phyloP scores from a whole-genome alignment of 2,888 invertebrate genomes.

The Dendrolimus pini region DNA sequence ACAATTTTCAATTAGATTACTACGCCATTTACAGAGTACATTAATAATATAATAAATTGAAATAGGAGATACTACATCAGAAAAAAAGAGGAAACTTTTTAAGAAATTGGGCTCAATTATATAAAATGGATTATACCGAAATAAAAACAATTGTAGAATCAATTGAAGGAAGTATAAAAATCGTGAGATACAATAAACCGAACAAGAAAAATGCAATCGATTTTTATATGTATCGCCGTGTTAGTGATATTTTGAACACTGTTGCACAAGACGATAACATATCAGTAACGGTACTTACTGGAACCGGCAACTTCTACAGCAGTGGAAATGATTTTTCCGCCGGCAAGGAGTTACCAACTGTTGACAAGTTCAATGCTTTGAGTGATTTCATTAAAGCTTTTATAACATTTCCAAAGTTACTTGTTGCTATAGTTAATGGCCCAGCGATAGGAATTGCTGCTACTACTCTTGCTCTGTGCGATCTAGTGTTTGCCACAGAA shows the following conservation, averaged over 20 bases:
- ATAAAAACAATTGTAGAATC: conserved; percentile 39
- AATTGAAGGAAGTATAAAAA: conserved; percentile 38
- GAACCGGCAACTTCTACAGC: conserved; percentile 87
- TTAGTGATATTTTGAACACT: conserved; percentile 79
- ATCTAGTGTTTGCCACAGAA: conserved; percentile 92
- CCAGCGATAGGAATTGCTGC: conserved; percentile 94
- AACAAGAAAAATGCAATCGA: conserved; percentile 88
- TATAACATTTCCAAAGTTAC: conserved; percentile 91
- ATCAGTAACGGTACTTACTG: conserved; percentile 85
- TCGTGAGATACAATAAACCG: conserved; percentile 85
- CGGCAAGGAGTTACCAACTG: conserved; percentile 17
- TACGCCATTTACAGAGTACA: too few species aligned
- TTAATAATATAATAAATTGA: too few species aligned
- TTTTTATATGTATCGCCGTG: conserved; percentile 79
- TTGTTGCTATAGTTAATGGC: conserved; percentile 94
- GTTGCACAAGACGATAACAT: conserved; percentile 82
- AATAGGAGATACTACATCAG: too few species aligned
- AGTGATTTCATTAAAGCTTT: conserved; percentile 84
- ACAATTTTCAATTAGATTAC: too few species aligned
- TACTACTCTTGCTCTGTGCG: conserved; percentile 90
- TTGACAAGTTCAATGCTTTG: conserved; percentile 31
- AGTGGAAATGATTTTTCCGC: conserved; percentile 87
- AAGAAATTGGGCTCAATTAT: background rate
- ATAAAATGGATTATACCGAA: conserved; percentile 24
- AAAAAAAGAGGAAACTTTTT: too few species aligned